These are phyloP conservation scores for human DNA, from an alignment of 2,113 vertebrate species.

Conservation along the genomic window DNA sequence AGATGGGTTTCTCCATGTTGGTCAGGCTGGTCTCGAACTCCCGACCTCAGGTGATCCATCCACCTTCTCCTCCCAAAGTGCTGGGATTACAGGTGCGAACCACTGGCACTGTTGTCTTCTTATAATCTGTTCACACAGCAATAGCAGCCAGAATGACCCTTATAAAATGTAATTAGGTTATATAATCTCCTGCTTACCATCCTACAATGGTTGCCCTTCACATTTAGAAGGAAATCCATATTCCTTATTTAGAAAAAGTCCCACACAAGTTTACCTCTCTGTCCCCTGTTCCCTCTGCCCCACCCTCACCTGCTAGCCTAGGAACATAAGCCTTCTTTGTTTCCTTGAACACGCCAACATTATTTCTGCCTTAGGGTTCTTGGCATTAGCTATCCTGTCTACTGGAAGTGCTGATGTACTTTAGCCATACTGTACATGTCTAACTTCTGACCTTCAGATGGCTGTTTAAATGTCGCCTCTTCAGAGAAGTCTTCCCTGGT, in stretches of 20 bases:
- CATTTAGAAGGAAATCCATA: neutral
- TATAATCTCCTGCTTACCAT: neutral
- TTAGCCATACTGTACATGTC: neutral
- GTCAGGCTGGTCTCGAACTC: too few species aligned
- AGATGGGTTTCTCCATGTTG: too few species aligned
- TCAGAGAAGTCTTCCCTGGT: neutral
- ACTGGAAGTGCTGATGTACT: neutral
- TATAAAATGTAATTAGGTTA: neutral
- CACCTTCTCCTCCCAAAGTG: too few species aligned
- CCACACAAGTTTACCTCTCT: neutral
- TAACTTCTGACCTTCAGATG: neutral
- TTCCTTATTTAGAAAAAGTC: neutral
- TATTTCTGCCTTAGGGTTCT: neutral
- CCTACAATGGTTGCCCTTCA: neutral
- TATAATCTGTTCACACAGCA: neutral
- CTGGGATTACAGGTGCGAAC: too few species aligned
- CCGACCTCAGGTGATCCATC: too few species aligned
- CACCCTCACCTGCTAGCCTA: too few species aligned
- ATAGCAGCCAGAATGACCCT: neutral
- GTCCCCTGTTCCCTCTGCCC: neutral
- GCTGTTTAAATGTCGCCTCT: neutral
- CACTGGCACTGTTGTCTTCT: too few species aligned
- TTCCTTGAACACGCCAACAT: neutral
- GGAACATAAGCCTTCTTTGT: neutral
- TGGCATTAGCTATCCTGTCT: neutral